Evolutionary conservation across 2,113 vertebrate genomes (phyloP).

Genomic region (Maccullochella peelii): DNA sequence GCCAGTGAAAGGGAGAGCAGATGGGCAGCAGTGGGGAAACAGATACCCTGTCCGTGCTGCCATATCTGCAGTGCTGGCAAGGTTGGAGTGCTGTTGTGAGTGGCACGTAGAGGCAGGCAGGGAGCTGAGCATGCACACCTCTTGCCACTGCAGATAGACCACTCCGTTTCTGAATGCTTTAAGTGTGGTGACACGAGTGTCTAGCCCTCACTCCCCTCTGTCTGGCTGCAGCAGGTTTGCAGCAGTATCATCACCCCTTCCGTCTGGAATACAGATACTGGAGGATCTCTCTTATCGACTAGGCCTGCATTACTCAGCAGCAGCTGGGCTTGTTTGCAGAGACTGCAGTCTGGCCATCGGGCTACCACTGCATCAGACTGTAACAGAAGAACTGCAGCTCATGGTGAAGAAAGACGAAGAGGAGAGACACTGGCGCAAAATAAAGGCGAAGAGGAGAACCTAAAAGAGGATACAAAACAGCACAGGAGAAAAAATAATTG

Average conservation of each 20-base stretch:
- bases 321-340: slow-evolving; percentile 41
- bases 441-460: slow-evolving; percentile 56
- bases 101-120: slow-evolving; percentile 51
- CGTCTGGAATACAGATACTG: slow-evolving; percentile 58
- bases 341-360: slow-evolving; percentile 44
- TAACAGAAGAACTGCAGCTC: slow-evolving; percentile 25
- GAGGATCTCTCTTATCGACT: slow-evolving; percentile 31
- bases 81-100: slow-evolving; percentile 41
- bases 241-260: slow-evolving; percentile 53
- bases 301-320: slow-evolving; percentile 64
- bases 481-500: slow-evolving; percentile 33
- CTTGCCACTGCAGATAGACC: slow-evolving; percentile 58
- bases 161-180: slow-evolving; percentile 22
- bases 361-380: slow-evolving; percentile 41
- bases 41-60: slow-evolving; percentile 21
- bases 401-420: slow-evolving; percentile 21
- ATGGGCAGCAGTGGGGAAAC: slow-evolving; percentile 42
- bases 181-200: slow-evolving; percentile 42
- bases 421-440: slow-evolving; percentile 28
- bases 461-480: slow-evolving; percentile 50
- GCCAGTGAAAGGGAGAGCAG: slow-evolving; percentile 54
- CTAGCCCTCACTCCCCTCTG: slow-evolving; percentile 24
- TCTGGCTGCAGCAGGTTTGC: slow-evolving; percentile 45
- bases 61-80: slow-evolving; percentile 65
- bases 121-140: slow-evolving; percentile 50